Evolutionary conservation across 2,797 vertebrate species (phyloP), one percentile per base, ranked within the genome.

Genomic region (Salarias fasciatus): DNA sequence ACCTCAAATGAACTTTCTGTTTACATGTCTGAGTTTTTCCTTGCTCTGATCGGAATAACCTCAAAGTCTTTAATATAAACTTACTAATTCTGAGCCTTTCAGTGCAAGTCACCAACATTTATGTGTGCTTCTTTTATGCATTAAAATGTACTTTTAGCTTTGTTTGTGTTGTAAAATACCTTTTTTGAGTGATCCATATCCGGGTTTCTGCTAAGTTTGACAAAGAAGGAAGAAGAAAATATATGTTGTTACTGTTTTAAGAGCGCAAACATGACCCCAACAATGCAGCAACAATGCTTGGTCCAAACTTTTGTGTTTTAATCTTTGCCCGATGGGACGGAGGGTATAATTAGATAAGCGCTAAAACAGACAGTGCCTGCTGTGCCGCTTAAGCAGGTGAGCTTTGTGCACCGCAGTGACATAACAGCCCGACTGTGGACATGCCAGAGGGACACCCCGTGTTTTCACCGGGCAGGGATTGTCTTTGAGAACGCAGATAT

Each of bases 141-240:
- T 28, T 4, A 4, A 1, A 24, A 12, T 28, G 5, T 3, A 13
- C 44, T 35, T 53, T 3, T 52, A 18, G 0, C 14, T 55, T 46
- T 13, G 6, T 41, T 38, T 51, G 6, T 57, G 36, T 0, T 18
- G 53, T 38, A 8, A 53, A 8, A 44, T 90, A 92, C 90, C 91
- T 92, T 92, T 92, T 81, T 79, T 89, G 63, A 79, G 84, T 75
- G 84, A 79, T 70, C 88, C 88, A 77, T 85, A 90, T 82, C 76
- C 88, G 49, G 81, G 71, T 83, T 80, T 87, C 89, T 92, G 80
- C 62, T 3, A 55, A 7, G 41, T 53, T 47, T 28, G 18, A 66
- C 9, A 43, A 24, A 15, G 48, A 46, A 42, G 18, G 12, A 43
- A 53, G 15, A 47, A 48, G 49, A 48, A 0, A 48, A 14, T 2